Percentiles rank a stretch among this genome's conserved stretches.
phyloP scores from a whole-genome alignment of 2,113 vertebrate species.

The Anas platyrhynchos region DNA sequence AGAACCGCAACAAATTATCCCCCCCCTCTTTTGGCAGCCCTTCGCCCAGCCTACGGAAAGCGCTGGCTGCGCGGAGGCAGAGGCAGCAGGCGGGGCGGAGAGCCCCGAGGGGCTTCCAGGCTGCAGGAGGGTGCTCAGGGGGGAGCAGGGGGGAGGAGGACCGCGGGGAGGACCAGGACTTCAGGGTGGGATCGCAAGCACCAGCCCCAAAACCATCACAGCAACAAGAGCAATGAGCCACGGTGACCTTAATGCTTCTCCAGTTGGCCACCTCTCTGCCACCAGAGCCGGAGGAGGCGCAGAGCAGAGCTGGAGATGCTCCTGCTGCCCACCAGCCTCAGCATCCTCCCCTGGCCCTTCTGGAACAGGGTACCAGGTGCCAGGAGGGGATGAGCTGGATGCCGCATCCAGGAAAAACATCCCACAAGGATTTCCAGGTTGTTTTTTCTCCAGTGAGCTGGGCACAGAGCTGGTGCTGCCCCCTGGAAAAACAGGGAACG shows the following conservation, averaged over 20 bases:
- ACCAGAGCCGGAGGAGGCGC: background rate
- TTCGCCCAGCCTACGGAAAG: background rate
- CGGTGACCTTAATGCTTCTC: rapidly evolving
- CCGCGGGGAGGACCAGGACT: background rate
- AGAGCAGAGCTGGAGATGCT: background rate
- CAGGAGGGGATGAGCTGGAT: background rate
- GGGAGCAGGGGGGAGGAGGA: background rate
- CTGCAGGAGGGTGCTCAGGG: background rate
- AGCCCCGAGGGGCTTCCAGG: background rate
- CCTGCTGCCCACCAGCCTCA: background rate
- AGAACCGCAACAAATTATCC: background rate
- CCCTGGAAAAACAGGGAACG: background rate
- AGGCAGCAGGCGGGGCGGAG: too few species aligned
- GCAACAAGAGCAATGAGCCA: background rate
- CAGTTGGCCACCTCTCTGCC: background rate
- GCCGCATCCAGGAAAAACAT: background rate
- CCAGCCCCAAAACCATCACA: background rate
- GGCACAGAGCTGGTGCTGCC: background rate
- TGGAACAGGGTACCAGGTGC: background rate
- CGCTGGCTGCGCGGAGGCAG: background rate
- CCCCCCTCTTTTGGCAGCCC: background rate
- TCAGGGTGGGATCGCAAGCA: background rate
- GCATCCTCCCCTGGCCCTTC: background rate
- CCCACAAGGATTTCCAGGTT: background rate
- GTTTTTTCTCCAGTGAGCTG: background rate